These are phyloP conservation scores for Myioborus miniatus DNA, from an alignment of 2,797 vertebrate genomes.

Conservation along the genomic window DNA sequence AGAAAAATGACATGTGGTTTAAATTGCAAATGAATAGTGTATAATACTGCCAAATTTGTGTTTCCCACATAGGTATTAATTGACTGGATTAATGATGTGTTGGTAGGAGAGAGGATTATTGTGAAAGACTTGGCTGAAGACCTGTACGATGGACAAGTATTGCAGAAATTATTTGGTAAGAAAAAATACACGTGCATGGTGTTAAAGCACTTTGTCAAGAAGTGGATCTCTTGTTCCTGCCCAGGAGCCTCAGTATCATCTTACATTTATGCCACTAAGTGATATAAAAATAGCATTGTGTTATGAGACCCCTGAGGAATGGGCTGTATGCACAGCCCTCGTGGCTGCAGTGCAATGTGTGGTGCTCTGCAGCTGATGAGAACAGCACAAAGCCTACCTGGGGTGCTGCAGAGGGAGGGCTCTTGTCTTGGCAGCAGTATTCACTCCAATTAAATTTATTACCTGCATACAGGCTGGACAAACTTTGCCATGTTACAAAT, in stretches of 20 bases:
- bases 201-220: slow-evolving; percentile 21
- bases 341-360: neutral
- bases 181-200: neutral
- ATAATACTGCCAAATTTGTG: slow-evolving; percentile 54
- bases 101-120: slow-evolving; percentile 97
- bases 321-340: neutral
- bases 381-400: slow-evolving; percentile 38
- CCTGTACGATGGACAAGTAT: slow-evolving; percentile 95
- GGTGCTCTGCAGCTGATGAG: slow-evolving; percentile 17
- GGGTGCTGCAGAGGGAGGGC: neutral
- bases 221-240: slow-evolving; percentile 14
- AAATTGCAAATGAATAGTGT: slow-evolving; percentile 38
- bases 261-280: slow-evolving; percentile 44
- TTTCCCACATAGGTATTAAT: slow-evolving; percentile 87
- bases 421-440: slow-evolving; percentile 11
- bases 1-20: slow-evolving; percentile 29
- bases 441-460: slow-evolving; percentile 13
- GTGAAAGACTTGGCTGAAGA: slow-evolving; percentile 98
- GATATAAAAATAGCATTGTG: slow-evolving; percentile 42
- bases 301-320: slow-evolving; percentile 12
- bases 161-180: slow-evolving; percentile 98
- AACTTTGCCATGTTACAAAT: neutral
- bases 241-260: neutral
- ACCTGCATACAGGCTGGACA: slow-evolving; percentile 19
- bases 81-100: slow-evolving; percentile 98